Evolutionary conservation across 2,797 vertebrate genomes (phyloP).

Genomic region (Sphenodon punctatus): DNA sequence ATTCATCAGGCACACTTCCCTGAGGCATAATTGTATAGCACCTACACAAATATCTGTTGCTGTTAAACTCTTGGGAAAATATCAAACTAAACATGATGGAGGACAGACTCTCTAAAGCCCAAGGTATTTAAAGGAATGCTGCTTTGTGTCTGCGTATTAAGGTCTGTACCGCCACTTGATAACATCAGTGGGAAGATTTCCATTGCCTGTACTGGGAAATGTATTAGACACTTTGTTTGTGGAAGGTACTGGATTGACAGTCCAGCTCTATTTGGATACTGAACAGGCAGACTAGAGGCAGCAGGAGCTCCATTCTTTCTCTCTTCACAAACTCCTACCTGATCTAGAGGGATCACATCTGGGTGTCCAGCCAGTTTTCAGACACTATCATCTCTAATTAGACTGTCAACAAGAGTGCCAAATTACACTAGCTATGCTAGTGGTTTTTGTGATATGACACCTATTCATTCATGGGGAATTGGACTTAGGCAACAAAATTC

Average conservation of each 20-base stretch:
- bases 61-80: slow-evolving; percentile 42
- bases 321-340: no score
- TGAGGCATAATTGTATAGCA: slow-evolving; percentile 56
- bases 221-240: not conserved
- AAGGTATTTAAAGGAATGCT: slow-evolving; percentile 19
- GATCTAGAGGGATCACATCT: not conserved
- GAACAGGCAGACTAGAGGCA: not conserved
- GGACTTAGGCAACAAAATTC: not conserved
- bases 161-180: not conserved
- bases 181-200: not conserved
- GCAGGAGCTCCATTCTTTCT: no score
- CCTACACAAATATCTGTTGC: slow-evolving; percentile 73
- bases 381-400: not conserved
- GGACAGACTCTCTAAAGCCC: not conserved
- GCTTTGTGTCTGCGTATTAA: not conserved
- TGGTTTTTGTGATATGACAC: not conserved
- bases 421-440: not conserved
- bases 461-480: not conserved
- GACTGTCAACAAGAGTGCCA: not conserved
- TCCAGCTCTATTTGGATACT: not conserved
- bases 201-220: not conserved
- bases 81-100: slow-evolving; percentile 6
- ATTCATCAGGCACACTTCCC: slow-evolving; percentile 68
- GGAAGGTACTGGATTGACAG: not conserved
- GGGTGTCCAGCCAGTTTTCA: not conserved